Evolutionary conservation across 92 coral and sea anemone genomes (phyloP).

Genomic region (Epizoanthus fatuus): DNA sequence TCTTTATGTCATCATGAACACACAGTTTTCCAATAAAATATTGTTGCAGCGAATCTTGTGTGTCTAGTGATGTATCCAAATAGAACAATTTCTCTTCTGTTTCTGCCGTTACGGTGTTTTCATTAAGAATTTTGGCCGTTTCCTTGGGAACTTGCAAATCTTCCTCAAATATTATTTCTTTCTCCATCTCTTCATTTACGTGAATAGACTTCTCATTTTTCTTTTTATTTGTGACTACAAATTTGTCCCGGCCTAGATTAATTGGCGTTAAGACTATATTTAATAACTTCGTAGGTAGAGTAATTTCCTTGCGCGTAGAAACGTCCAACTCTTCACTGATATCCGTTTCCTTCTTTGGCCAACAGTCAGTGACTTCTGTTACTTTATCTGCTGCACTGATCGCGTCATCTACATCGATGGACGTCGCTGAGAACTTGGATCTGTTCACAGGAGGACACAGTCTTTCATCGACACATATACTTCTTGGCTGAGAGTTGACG

Average conservation of each 20-base stretch:
- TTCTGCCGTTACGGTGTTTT: neutral
- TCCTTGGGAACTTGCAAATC: neutral
- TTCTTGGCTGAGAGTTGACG: neutral
- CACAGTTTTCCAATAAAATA: too few species aligned
- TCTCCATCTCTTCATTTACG: too few species aligned
- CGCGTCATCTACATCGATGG: too few species aligned
- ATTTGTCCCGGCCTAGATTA: too few species aligned
- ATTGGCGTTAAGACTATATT: slow-evolving; percentile 3
- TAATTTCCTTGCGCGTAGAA: neutral
- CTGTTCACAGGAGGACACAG: too few species aligned
- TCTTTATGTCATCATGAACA: neutral
- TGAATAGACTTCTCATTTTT: too few species aligned
- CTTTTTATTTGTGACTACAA: too few species aligned
- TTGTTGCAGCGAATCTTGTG: neutral
- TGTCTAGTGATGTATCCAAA: neutral
- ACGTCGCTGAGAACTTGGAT: too few species aligned
- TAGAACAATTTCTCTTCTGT: neutral
- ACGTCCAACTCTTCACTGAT: neutral
- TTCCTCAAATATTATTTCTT: neutral
- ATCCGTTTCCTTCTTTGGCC: neutral
- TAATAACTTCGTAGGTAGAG: neutral
- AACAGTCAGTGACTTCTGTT: neutral
- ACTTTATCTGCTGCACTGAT: too few species aligned
- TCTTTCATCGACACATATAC: too few species aligned
- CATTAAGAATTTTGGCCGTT: neutral